Percentiles rank a stretch among this genome's conserved stretches.
Evolutionary conservation across 1,140 invertebrate species (phyloP).

Genomic region (Geopemphigus sp.): DNA sequence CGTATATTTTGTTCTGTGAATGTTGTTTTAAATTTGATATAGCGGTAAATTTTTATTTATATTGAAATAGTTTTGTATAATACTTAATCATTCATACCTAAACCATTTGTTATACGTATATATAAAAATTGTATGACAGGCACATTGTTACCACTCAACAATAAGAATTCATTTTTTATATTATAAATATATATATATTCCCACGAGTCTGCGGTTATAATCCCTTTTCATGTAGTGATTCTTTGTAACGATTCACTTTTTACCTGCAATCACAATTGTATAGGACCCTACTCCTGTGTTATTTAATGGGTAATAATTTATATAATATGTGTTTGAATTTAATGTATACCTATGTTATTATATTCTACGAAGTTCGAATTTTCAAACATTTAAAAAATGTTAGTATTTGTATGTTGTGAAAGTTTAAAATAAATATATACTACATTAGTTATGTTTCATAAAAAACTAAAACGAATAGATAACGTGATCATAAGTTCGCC

Average conservation of each 20-base stretch:
- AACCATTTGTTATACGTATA: not conserved
- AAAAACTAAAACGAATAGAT: too few relatives aligned
- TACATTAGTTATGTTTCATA: too few relatives aligned
- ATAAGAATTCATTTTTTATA: constrained; percentile 13
- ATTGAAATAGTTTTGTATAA: not conserved
- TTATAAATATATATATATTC: not conserved
- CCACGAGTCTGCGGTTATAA: not conserved
- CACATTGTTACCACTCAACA: constrained; percentile 6
- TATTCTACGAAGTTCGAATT: too few relatives aligned
- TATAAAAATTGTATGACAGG: not conserved
- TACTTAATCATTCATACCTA: not conserved
- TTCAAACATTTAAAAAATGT: too few relatives aligned
- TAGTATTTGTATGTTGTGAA: too few relatives aligned
- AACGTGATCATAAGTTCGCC: too few relatives aligned
- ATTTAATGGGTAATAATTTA: too few relatives aligned
- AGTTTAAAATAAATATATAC: too few relatives aligned
- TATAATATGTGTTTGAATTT: too few relatives aligned
- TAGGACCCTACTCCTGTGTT: not conserved
- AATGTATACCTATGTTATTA: too few relatives aligned
- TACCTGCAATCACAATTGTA: not conserved
- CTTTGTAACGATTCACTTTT: not conserved
- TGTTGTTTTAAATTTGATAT: too few relatives aligned
- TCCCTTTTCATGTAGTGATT: not conserved
- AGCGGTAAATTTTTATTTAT: not conserved
- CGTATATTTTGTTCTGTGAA: too few relatives aligned